Evolutionary conservation across 2,888 invertebrate species (phyloP).

Genomic region (Mesopsocus fuscifrons): DNA sequence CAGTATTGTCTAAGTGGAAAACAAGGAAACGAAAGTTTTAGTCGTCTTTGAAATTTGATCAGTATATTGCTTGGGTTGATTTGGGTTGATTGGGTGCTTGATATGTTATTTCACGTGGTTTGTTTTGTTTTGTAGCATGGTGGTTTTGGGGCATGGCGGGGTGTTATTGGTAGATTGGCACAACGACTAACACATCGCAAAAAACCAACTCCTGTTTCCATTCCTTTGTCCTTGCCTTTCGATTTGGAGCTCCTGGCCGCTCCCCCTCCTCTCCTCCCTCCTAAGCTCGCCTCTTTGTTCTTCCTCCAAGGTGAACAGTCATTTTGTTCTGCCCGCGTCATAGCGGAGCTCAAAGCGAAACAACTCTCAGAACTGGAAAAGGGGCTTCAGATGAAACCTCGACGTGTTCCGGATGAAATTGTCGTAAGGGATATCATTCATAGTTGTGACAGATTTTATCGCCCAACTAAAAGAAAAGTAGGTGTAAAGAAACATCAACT

Average conservation of each 20-base stretch:
- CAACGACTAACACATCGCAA: not conserved
- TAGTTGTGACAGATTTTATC: constrained; percentile 26
- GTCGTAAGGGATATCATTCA: constrained; percentile 25
- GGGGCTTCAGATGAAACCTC: not conserved
- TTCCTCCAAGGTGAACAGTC: not conserved
- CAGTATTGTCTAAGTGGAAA: too few relatives aligned
- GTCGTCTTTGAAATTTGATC: constrained; percentile 15
- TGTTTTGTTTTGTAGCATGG: too few relatives aligned
- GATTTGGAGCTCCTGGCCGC: not conserved
- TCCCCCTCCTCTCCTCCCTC: not conserved
- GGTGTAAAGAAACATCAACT: constrained; percentile 1
- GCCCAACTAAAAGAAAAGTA: constrained; percentile 16
- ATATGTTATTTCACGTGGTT: not conserved
- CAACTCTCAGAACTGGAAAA: not conserved
- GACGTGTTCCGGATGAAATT: constrained; percentile 6
- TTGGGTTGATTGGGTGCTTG: not conserved
- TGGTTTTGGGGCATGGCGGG: not conserved
- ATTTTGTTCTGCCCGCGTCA: not conserved
- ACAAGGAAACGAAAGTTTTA: too few relatives aligned
- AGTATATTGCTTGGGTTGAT: not conserved
- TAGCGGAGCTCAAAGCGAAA: not conserved
- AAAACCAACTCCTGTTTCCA: too few relatives aligned
- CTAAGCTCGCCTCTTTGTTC: not conserved
- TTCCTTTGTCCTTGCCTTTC: not conserved
- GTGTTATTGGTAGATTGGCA: not conserved